Percentiles rank a stretch among this genome's conserved stretches.
Evolutionary conservation across 2,113 vertebrate species (phyloP).

Genomic region (Aramus guarauna): DNA sequence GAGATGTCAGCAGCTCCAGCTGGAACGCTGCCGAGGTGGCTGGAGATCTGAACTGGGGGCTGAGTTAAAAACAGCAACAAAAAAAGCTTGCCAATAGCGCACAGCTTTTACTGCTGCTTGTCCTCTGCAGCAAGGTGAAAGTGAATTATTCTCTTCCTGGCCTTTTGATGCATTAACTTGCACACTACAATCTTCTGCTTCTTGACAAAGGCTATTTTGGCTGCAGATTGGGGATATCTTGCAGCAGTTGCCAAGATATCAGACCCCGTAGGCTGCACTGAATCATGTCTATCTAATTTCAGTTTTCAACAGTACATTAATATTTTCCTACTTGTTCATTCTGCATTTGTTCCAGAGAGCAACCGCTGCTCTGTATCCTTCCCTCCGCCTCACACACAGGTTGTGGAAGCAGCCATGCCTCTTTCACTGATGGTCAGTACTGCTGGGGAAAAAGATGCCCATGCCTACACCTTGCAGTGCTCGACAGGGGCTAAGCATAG

Average conservation of each 20-base stretch:
- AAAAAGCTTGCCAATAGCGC: constrained; percentile 55
- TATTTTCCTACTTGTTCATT: neutral
- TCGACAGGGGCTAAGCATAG: neutral
- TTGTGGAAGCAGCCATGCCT: neutral
- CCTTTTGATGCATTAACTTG: constrained; percentile 35
- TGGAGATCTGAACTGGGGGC: constrained; percentile 31
- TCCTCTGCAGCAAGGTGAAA: constrained; percentile 78
- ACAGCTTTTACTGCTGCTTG: constrained; percentile 60
- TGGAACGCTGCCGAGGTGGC: constrained; percentile 42
- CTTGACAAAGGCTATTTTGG: constrained; percentile 48
- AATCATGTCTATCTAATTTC: neutral
- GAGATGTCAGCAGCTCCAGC: constrained; percentile 70
- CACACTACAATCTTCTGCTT: constrained; percentile 12
- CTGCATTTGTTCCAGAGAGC: neutral
- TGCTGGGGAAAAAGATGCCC: neutral
- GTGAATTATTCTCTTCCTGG: constrained; percentile 55
- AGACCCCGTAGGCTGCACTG: neutral
- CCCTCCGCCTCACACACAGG: rapidly evolving
- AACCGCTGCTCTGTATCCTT: neutral
- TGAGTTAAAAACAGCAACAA: constrained; percentile 55
- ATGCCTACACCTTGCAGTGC: neutral
- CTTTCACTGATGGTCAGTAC: neutral
- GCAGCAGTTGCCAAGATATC: neutral
- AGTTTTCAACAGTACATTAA: constrained; percentile 7
- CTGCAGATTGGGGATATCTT: constrained; percentile 2